phyloP scores from a whole-genome alignment of 2,797 vertebrate species.

The Amblyraja radiata region DNA sequence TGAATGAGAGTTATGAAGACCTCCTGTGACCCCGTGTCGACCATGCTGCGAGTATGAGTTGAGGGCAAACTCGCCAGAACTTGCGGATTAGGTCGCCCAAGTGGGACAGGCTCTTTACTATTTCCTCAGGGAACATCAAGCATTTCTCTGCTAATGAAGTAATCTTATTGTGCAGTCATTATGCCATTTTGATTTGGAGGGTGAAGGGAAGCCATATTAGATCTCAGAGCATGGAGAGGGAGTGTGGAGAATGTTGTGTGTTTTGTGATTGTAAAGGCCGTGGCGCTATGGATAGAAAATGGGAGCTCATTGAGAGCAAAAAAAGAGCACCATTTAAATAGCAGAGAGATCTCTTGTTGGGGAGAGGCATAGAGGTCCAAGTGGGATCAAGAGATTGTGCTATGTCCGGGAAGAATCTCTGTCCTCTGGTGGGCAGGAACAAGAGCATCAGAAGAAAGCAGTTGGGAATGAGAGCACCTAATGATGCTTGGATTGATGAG shows the following conservation, averaged over 20 bases:
- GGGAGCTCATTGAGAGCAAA: neutral
- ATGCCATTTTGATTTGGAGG: neutral
- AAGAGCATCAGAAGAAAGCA: neutral
- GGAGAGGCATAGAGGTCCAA: neutral
- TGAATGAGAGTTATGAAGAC: no score
- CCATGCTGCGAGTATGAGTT: no score
- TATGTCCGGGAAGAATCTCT: neutral
- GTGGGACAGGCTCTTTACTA: no score
- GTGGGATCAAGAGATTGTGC: neutral
- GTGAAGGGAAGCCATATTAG: neutral
- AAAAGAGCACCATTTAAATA: neutral
- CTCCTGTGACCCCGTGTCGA: no score
- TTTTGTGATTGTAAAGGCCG: neutral
- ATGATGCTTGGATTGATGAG: neutral
- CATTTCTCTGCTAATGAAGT: neutral
- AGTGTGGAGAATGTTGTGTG: no score
- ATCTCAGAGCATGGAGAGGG: neutral
- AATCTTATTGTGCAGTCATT: neutral
- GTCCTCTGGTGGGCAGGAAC: neutral
- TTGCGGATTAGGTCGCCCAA: no score
- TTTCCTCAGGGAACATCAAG: neutral
- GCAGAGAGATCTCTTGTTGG: neutral
- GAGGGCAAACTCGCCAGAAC: no score
- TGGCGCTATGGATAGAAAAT: neutral
- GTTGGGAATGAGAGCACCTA: neutral